Evolutionary conservation across 2,888 invertebrate genomes (phyloP), one percentile per base, ranked within the genome.

Genomic region (Lacanobia oleracea): DNA sequence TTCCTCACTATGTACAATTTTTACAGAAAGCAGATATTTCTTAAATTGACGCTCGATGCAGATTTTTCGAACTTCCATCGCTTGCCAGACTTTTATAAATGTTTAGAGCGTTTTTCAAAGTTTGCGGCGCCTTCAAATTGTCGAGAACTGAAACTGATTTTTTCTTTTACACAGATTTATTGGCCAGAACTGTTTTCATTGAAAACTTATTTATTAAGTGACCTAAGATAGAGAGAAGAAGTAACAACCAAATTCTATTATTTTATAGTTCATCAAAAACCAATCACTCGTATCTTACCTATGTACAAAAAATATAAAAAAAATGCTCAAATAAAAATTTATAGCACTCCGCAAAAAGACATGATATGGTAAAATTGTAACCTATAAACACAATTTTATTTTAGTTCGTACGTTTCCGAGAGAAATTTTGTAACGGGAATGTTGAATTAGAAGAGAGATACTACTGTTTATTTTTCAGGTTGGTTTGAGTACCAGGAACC

Each of bases 401-500:
- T 71, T 70, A 81, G n/a, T n/a, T n/a, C n/a, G n/a, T 79, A 68
- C 64, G 37, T 43, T 67, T 65, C 54, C 65, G 48, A 56, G 21
- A 65, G 37, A 67, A 59, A 27, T 80, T 33, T 80, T 81, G 1
- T 65, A 72, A 77, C 76, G 57, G 62, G 71, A 83, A 83, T 86
- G 69, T 75, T 77, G 71, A 81, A 82, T 85, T 79, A 80, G 80
- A 75, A 77, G 73, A 73, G 56, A 71, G 33, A 86, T 75, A 85
- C 83, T 85, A 71, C 59, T 74, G 74, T 84, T 86, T 80, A 85
- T 78, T 77, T 76, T 71, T 77, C 82, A 85, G 85, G 82, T 85
- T 71, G 75, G 60, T 67, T 79, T 56, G n/a, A 61, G 69, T 71
- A 60, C 51, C 66, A 60, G 70, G 61, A 69, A 64, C 33, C 51